Percentiles rank a stretch among this genome's conserved stretches.
Conservation (phyloP, 2,888 invertebrate species). For the Platypus cylindrus region DNA sequence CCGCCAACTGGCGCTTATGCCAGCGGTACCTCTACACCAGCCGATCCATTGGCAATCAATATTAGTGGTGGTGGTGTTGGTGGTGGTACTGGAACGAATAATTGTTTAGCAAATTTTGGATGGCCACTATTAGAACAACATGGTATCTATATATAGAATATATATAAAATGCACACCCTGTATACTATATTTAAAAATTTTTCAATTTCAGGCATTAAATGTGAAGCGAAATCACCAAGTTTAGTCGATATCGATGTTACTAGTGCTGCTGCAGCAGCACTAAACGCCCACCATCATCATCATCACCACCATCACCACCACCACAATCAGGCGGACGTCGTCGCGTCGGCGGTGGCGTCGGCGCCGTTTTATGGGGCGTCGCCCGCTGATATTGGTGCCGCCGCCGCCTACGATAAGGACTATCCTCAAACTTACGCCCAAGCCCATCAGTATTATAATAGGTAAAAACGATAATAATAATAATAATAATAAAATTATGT, state of each 20-base stretch:
- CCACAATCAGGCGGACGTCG: slow-evolving; percentile 5
- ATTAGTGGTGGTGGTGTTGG: too few relatives aligned
- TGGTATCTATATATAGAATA: slow-evolving; percentile 18
- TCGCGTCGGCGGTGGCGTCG: slow-evolving; percentile 10
- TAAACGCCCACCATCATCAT: too few relatives aligned
- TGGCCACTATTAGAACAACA: slow-evolving; percentile 32
- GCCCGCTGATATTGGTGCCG: slow-evolving; percentile 15
- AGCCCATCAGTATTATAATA: slow-evolving; percentile 64
- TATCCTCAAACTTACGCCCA: slow-evolving; percentile 40
- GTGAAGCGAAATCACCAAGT: slow-evolving; percentile 59
- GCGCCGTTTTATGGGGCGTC: slow-evolving; percentile 17
- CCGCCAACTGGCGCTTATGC: slow-evolving; percentile 34
- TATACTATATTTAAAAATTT: neutral
- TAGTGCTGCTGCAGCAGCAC: slow-evolving; percentile 10
- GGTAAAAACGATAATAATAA: slow-evolving; percentile 32
- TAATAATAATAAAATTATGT: too few relatives aligned
- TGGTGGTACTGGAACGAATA: slow-evolving; percentile 8
- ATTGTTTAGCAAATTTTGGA: slow-evolving; percentile 25
- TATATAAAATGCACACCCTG: neutral
- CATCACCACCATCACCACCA: too few relatives aligned
- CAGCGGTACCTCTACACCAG: slow-evolving; percentile 19
- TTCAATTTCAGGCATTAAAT: slow-evolving; percentile 44
- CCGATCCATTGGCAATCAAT: slow-evolving; percentile 24
- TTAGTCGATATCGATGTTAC: slow-evolving; percentile 31
- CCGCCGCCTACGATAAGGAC: slow-evolving; percentile 26